Base-by-base conservation (phyloP, 2,888 invertebrate species). In the Apotomis turbidana region DNA sequence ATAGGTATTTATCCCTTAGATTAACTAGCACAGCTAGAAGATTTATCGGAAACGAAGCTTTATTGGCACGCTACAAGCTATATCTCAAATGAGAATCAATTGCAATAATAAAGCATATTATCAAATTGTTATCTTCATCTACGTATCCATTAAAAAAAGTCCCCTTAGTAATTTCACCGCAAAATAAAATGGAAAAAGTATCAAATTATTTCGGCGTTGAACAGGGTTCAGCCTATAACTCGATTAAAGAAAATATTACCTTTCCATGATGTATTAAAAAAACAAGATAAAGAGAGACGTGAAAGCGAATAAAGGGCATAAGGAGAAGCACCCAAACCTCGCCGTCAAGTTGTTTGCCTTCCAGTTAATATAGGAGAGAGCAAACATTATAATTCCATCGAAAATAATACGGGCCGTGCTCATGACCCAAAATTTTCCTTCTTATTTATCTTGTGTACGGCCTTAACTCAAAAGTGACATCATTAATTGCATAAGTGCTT, bases 401-500 rank as follows among this genome's bases (percentile, higher is more conserved):
- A 27, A 57, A 70, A 70, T 59, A 63, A 62, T 27, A 52, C 8
- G 46, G 15, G n/a, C 8, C 3, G 5, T 3, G 6, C 13, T 60
- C 59, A 27, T 52, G 52, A 54, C 54, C 60, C 68, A 46, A 44
- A 68, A 41, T 38, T 61, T 54, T 38, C 41, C 13, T 15, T 62
- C 27, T 15, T 66, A 60, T 71, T 60, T 71, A 58, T 64, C 58
- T 66, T 71, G 44, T 36, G 46, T 5, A n/a, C 41, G 8, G 3
- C 55, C 46, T 49, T 12, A 59, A 64, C 66, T 66, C 59, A 66
- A 60, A 71, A 66, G 54, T 60, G 60, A 38, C 60, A 60, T 49
- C 60, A 46, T 49, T 71, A 71, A 59, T 70, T 70, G 52, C n/a
- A 51, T 15, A 70, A 66, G 59, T 54, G 66, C 54, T 57, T 52